phyloP scores from a whole-genome alignment of 2,797 vertebrate species.

The Meda fulgida region DNA sequence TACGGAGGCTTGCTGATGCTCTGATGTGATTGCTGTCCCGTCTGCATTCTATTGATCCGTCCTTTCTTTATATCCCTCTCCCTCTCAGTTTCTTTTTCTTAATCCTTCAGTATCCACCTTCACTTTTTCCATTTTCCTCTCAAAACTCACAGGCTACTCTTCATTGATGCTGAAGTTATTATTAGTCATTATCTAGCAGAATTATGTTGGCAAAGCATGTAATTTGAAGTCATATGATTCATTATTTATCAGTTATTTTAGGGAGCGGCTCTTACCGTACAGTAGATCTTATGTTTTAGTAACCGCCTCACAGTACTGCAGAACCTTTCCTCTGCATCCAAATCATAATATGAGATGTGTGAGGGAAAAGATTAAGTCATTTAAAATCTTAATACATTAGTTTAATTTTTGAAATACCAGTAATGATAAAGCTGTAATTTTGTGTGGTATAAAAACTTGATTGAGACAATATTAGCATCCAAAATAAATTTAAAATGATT shows the following conservation, averaged over 20 bases:
- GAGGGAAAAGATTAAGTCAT: background rate
- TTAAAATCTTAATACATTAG: background rate
- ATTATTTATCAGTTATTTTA: slow-evolving; percentile 35
- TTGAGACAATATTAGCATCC: background rate
- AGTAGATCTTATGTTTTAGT: slow-evolving; percentile 10
- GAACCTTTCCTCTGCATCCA: background rate
- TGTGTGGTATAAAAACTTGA: background rate
- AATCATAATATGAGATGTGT: background rate
- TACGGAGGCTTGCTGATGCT: slow-evolving; percentile 35
- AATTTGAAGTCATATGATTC: background rate
- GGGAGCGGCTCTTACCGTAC: background rate
- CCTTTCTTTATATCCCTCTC: slow-evolving; percentile 16
- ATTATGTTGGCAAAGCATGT: background rate
- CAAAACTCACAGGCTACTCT: background rate
- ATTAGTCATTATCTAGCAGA: background rate
- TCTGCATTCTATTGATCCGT: slow-evolving; percentile 38
- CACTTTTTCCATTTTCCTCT: background rate
- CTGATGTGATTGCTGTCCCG: slow-evolving; percentile 43
- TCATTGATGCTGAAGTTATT: background rate
- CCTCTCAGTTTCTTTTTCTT: background rate
- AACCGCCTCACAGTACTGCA: background rate
- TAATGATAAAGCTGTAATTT: background rate
- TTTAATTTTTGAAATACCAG: background rate
- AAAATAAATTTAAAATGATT: background rate
- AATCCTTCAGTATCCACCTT: background rate